phyloP scores from a whole-genome alignment of 2,888 invertebrate species.

The Sipha maydis region DNA sequence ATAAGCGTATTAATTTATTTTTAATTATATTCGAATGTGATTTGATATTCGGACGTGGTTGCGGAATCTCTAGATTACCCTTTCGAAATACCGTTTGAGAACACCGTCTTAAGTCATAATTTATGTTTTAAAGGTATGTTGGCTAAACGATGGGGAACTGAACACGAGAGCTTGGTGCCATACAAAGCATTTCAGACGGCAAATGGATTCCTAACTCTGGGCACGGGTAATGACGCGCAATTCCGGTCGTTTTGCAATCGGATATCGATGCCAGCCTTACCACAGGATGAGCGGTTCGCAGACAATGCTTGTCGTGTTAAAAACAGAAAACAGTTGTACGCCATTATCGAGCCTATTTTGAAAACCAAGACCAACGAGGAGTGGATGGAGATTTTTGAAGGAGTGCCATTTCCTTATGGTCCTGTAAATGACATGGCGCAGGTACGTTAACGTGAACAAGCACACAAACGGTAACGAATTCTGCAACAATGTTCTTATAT shows the following conservation, averaged over 20 bases:
- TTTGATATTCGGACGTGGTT: neutral
- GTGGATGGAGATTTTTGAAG: slow-evolving; percentile 80
- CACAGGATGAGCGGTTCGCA: slow-evolving; percentile 74
- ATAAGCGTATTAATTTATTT: too few relatives aligned
- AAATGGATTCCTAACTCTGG: slow-evolving; percentile 86
- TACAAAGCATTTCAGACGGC: slow-evolving; percentile 89
- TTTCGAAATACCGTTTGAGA: too few relatives aligned
- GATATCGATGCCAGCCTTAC: slow-evolving; percentile 74
- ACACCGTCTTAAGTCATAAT: neutral
- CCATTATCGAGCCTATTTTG: slow-evolving; percentile 73
- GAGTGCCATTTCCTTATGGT: slow-evolving; percentile 85
- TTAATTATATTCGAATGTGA: too few relatives aligned
- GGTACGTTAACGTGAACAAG: slow-evolving; percentile 66
- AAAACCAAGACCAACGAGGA: slow-evolving; percentile 76
- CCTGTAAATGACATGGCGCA: slow-evolving; percentile 88
- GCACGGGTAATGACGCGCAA: slow-evolving; percentile 86
- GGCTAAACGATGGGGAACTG: slow-evolving; percentile 81
- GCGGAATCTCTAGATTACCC: too few relatives aligned
- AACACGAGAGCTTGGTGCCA: slow-evolving; percentile 93
- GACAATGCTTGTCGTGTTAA: slow-evolving; percentile 81
- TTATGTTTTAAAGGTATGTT: slow-evolving; percentile 7
- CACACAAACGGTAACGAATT: neutral
- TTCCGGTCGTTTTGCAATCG: slow-evolving; percentile 78
- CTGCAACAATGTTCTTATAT: too few relatives aligned
- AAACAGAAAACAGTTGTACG: slow-evolving; percentile 78